phyloP scores from a whole-genome alignment of 2,888 invertebrate species.

The Zeuzera pyrina region DNA sequence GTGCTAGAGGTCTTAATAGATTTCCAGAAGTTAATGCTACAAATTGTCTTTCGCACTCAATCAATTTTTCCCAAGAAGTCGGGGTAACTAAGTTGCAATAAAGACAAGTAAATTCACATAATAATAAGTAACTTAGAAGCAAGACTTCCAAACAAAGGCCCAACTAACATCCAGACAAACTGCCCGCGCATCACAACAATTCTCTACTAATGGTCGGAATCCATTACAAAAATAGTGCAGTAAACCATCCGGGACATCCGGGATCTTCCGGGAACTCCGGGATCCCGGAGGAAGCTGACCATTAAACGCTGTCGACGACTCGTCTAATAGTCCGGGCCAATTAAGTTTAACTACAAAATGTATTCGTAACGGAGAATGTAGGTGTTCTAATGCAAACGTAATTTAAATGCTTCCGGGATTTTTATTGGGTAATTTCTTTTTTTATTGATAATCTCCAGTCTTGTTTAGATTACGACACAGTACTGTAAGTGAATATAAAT shows the following conservation, averaged over 20 bases:
- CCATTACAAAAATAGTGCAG: conserved; percentile 50
- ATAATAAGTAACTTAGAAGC: no score
- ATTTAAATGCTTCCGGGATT: not conserved
- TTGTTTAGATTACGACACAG: no score
- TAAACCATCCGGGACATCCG: conserved; percentile 16
- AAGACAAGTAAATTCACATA: no score
- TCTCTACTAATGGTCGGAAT: conserved; percentile 48
- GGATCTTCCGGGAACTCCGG: conserved; percentile 23
- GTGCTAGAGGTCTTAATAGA: no score
- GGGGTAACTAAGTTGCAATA: no score
- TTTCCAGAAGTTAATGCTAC: no score
- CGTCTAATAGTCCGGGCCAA: not conserved
- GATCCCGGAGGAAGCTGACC: conserved; percentile 8
- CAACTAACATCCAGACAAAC: not conserved
- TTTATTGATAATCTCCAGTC: no score
- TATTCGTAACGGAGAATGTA: not conserved
- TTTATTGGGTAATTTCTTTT: not conserved
- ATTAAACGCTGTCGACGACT: not conserved
- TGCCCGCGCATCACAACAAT: conserved; percentile 19
- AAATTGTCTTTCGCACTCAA: no score
- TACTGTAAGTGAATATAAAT: no score
- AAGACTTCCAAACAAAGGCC: conserved; percentile 4
- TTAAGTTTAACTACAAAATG: not conserved
- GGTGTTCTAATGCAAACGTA: no score
- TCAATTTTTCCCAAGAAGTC: no score